Evolutionary conservation across 1,140 invertebrate genomes (phyloP).

Genomic region (Phenacoccus solenopsis): DNA sequence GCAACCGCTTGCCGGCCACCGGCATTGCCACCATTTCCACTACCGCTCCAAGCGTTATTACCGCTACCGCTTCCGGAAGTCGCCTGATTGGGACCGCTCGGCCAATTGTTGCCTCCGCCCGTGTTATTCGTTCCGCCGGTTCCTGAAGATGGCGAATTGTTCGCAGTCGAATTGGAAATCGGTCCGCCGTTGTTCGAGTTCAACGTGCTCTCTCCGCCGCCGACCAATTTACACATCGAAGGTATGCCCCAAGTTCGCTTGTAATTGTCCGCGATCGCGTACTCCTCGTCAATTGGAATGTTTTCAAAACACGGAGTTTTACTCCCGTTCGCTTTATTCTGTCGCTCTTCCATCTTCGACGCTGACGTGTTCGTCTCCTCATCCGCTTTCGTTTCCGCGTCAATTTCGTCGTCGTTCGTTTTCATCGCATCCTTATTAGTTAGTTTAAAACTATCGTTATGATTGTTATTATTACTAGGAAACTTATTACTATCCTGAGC

Average conservation of each 20-base stretch:
- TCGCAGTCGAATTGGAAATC: conserved; percentile 57
- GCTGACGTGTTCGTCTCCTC: not conserved
- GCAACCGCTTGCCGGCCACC: conserved; percentile 35
- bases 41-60: conserved; percentile 25
- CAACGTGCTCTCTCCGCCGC: conserved; percentile 63
- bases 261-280: conserved; percentile 13
- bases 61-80: conserved; percentile 39
- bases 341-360: too few species aligned
- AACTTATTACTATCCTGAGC: conserved; percentile 16
- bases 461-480: conserved; percentile 14
- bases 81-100: conserved; percentile 34
- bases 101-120: conserved; percentile 44
- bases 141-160: conserved; percentile 39
- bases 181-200: conserved; percentile 40
- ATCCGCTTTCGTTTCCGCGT: not conserved
- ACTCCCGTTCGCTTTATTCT: too few species aligned
- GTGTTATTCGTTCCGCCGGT: conserved; percentile 43
- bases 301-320: too few species aligned
- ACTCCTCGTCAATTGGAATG: not conserved
- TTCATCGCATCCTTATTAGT: conserved; percentile 7
- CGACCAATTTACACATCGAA: conserved; percentile 45
- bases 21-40: conserved; percentile 24
- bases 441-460: conserved; percentile 14
- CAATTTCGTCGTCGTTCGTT: not conserved
- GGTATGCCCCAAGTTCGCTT: conserved; percentile 45